Conservation (phyloP, 2,797 vertebrate genomes). For the Arrhamphus sclerolepis region DNA sequence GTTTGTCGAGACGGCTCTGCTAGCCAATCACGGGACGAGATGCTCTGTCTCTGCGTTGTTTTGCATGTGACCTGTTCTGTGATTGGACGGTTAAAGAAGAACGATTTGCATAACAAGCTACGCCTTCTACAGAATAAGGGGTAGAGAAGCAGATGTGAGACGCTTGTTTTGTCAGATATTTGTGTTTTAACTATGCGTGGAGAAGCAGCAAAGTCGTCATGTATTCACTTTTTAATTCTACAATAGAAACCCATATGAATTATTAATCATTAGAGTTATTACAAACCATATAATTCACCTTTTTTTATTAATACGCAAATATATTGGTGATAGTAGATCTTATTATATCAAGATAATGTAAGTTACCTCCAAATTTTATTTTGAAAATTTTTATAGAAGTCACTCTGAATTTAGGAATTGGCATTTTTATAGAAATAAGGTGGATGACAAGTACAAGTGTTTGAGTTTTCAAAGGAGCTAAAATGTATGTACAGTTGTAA, state of each 20-base stretch:
- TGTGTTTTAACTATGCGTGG: too few relatives aligned
- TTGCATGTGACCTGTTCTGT: conserved; percentile 71
- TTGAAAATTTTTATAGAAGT: not conserved
- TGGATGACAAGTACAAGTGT: not conserved
- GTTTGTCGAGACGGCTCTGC: conserved; percentile 37
- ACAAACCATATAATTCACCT: not conserved
- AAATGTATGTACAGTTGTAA: not conserved
- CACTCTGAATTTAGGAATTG: not conserved
- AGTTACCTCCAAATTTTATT: not conserved
- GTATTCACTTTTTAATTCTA: too few relatives aligned
- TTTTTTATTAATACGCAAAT: not conserved
- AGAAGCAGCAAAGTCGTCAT: not conserved
- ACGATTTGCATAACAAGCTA: conserved; percentile 67
- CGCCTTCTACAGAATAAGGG: conserved; percentile 40
- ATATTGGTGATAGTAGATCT: too few relatives aligned
- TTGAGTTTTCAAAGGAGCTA: not conserved
- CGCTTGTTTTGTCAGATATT: conserved; percentile 19
- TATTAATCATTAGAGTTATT: not conserved
- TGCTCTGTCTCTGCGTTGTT: conserved; percentile 64
- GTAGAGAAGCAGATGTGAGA: conserved; percentile 44
- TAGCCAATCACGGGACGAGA: conserved; percentile 71
- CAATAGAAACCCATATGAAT: too few relatives aligned
- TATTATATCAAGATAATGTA: too few relatives aligned
- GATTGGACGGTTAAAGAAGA: conserved; percentile 69
- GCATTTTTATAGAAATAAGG: not conserved